Evolutionary conservation across 2,797 vertebrate species (phyloP).

Genomic region (Anabas testudineus): DNA sequence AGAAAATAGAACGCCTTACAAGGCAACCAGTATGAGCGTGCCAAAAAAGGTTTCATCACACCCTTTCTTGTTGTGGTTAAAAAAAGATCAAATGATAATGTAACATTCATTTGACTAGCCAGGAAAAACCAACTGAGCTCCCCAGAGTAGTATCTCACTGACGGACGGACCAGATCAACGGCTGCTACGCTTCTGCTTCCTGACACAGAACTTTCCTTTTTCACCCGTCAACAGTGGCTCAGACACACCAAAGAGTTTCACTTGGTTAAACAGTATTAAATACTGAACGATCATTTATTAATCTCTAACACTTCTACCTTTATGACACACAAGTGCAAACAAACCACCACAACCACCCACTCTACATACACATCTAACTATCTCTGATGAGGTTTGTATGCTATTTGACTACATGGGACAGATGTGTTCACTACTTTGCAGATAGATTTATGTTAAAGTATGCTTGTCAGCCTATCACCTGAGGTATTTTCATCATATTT

Average conservation of each 20-base stretch:
- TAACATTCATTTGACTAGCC: slow-evolving; percentile 51
- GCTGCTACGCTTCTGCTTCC: slow-evolving; percentile 38
- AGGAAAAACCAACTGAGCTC: slow-evolving; percentile 49
- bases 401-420: no score
- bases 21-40: slow-evolving; percentile 41
- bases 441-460: no score
- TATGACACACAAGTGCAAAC: slow-evolving; percentile 11
- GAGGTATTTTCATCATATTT: no score
- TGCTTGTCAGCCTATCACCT: no score
- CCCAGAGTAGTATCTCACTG: slow-evolving; percentile 47
- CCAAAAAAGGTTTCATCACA: slow-evolving; percentile 61
- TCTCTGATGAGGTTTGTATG: no score
- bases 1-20: slow-evolving; percentile 77
- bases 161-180: slow-evolving; percentile 40
- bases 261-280: slow-evolving; percentile 15
- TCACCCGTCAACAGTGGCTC: slow-evolving; percentile 30
- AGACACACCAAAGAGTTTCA: slow-evolving; percentile 39
- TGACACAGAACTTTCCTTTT: slow-evolving; percentile 22
- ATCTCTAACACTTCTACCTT: background rate
- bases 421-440: no score
- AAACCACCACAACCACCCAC: slow-evolving; percentile 2
- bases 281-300: background rate
- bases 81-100: slow-evolving; percentile 63
- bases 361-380: no score
- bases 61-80: slow-evolving; percentile 52